phyloP scores from a whole-genome alignment of 2,888 invertebrate genomes.

The Drosophila eohydei region DNA sequence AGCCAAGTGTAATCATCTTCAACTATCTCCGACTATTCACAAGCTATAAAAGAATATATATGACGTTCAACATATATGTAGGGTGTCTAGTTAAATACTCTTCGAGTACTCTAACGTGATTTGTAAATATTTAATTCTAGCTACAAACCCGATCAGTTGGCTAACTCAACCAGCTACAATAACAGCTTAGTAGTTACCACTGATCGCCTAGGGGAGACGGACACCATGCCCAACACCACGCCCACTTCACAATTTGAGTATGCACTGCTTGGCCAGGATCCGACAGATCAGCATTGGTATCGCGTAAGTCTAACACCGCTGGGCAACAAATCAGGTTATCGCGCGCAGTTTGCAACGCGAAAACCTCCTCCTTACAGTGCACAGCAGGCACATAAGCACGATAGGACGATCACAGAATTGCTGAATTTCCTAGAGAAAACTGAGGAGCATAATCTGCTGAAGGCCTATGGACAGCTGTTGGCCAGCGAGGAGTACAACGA shows the following conservation, averaged over 20 bases:
- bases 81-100: background rate
- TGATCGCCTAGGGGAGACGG: slow-evolving; percentile 10
- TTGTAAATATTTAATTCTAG: background rate
- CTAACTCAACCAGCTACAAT: slow-evolving; percentile 14
- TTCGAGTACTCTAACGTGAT: background rate
- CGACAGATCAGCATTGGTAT: slow-evolving; percentile 67
- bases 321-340: slow-evolving; percentile 38
- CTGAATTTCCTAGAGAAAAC: slow-evolving; percentile 57
- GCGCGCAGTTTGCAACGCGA: slow-evolving; percentile 59
- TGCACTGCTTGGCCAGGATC: slow-evolving; percentile 65
- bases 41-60: background rate
- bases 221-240: background rate
- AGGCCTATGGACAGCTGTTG: slow-evolving; percentile 52
- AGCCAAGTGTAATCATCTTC: too few relatives aligned
- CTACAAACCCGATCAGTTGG: slow-evolving; percentile 10
- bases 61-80: background rate
- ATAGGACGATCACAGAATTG: slow-evolving; percentile 57
- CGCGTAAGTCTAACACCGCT: slow-evolving; percentile 63
- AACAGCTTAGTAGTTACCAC: slow-evolving; percentile 8
- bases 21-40: background rate
- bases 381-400: slow-evolving; percentile 59
- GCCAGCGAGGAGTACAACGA: slow-evolving; percentile 19
- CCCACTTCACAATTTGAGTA: slow-evolving; percentile 59
- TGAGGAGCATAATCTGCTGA: slow-evolving; percentile 57
- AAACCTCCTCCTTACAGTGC: slow-evolving; percentile 59